A percentile compares a stretch with the other conserved stretches of the same genome.
Conservation (phyloP, 2,797 vertebrate species). For the Atherinosoma microstoma region DNA sequence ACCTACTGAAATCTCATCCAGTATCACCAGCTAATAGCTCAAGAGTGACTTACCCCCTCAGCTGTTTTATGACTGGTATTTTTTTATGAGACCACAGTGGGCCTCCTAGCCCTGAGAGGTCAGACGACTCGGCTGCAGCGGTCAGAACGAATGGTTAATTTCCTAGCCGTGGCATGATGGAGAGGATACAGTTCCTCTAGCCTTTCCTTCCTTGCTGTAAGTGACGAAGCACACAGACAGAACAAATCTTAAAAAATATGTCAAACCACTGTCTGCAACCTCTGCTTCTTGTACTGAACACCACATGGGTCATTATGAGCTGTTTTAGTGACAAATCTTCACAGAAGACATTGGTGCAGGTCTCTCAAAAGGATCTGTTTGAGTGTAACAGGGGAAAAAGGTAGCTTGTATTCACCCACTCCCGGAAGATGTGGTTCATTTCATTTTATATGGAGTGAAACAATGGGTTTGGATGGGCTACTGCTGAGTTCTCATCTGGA, state of each 20-base stretch:
- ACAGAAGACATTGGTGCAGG: constrained; percentile 30
- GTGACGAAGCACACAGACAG: constrained; percentile 55
- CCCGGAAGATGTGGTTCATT: constrained; percentile 75
- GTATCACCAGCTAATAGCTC: constrained; percentile 72
- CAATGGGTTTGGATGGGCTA: constrained; percentile 72
- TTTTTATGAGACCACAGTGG: constrained; percentile 79
- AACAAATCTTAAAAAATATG: constrained; percentile 49
- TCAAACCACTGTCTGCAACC: constrained; percentile 63
- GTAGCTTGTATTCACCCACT: constrained; percentile 53
- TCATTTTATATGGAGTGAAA: constrained; percentile 81
- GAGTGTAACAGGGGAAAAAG: constrained; percentile 50
- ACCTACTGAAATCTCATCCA: constrained; percentile 79
- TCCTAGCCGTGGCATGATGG: constrained; percentile 72
- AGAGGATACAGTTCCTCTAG: constrained; percentile 64
- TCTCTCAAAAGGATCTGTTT: constrained; percentile 44
- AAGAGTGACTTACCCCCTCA: constrained; percentile 66
- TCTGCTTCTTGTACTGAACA: constrained; percentile 61
- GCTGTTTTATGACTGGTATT: constrained; percentile 78
- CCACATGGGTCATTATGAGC: constrained; percentile 53
- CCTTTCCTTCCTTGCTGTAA: constrained; percentile 54
- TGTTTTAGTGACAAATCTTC: constrained; percentile 39
- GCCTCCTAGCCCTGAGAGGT: constrained; percentile 71
- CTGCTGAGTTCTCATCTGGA: constrained; percentile 73
- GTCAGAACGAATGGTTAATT: constrained; percentile 76
- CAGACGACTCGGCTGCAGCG: constrained; percentile 69